Conservation (phyloP, 2,113 vertebrate genomes). For the Corythornis cristatus region DNA sequence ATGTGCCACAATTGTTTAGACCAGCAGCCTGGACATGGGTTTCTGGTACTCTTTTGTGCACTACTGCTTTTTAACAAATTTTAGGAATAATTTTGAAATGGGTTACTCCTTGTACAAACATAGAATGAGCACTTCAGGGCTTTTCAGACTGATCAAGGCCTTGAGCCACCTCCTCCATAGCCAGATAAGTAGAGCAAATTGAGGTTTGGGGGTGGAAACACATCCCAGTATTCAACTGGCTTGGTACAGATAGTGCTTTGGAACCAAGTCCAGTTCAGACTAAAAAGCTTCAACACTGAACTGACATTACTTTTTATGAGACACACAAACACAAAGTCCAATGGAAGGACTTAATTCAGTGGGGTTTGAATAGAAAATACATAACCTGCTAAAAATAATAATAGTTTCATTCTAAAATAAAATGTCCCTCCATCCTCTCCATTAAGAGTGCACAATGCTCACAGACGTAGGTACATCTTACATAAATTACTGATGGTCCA, state of each 20-base stretch:
- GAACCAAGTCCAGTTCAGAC: not conserved
- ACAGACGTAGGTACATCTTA: constrained; percentile 1
- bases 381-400: not conserved
- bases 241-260: not conserved
- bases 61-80: not conserved
- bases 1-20: accelerated
- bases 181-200: not conserved
- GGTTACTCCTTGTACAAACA: not conserved
- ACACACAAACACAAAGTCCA: not conserved
- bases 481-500: constrained; percentile 44
- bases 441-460: not conserved
- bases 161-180: not conserved
- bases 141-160: not conserved
- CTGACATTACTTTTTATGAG: not conserved
- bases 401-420: not conserved
- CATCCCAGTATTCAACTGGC: not conserved
- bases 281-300: not conserved
- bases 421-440: not conserved
- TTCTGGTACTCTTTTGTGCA: not conserved
- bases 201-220: not conserved
- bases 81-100: not conserved
- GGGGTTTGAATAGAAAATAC: not conserved
- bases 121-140: not conserved
- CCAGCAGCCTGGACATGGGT: not conserved
- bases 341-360: not conserved